Base-by-base conservation (phyloP, 2,113 vertebrate genomes). In the Cisticola juncidis region DNA sequence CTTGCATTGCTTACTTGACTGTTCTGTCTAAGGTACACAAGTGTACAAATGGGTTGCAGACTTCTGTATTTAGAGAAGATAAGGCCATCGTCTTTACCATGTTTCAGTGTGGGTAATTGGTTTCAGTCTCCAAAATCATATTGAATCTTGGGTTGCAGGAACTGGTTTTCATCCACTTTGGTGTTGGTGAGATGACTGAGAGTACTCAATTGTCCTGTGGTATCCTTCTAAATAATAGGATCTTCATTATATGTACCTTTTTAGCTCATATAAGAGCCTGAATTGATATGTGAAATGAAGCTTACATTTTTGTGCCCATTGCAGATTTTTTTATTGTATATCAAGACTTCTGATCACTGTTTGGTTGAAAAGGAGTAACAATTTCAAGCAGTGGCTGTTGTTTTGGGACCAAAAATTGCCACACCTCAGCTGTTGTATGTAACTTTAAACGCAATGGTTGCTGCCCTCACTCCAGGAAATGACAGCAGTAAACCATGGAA, bases 381-480 rank as follows among this genome's bases (percentile, higher is more conserved):
- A 5, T 73, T 88, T 72, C 14, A 72, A n/a, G 20, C 40, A 9
- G 3, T 24, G 56, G 5, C 38, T 83, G 8, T 74, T 74, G 15
- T 69, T 92, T 62, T 70, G 62, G 40, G n/a, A 70, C 9, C 6
- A 60, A 71, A 86, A 68, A 14, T 25, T 72, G 50, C 57, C 26
- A 11, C 4, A 0, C 18, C 7, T 29, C n/a, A 47, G 36, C 31
- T 81, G n/a, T 42, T 68, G 26, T 25, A 11, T 21, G 4, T 47
- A 31, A 70, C 15, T 83, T 23, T 13, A 7, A 5, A 3, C 6
- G 9, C 3, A 9, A 21, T 23, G 4, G 2, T 29, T 69, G 22
- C 22, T 42, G 9, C 18, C 35, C 60, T 36, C 0, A 0, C n/a
- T 31, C 26, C 1, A 1, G 36, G 25, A 3, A 6, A 14, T 22